Base-by-base conservation (phyloP, 2,113 vertebrate species). In the Smithornis capensis region DNA sequence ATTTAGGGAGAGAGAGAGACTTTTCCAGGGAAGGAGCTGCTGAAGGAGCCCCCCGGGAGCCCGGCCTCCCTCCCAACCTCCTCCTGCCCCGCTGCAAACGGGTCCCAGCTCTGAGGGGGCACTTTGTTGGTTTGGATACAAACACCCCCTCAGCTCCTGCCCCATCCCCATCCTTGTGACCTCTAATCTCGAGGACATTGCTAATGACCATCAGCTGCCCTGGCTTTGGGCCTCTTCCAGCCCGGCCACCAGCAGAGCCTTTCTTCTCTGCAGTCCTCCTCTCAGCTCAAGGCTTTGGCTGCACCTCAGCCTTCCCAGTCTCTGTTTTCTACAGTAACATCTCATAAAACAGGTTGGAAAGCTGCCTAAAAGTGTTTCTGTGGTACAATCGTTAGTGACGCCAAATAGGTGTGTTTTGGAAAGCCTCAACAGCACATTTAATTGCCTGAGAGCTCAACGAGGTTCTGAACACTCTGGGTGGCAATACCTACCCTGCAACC, bases 41-140 rank as follows among this genome's bases (percentile, higher is more conserved):
- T 49, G 44, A 6, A 67, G 76, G 79, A 83, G 77, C 47, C 47
- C 65, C 0, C 6, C 1, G 3, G 47, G 67, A 83, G 22, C 70
- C 31, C 59, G 31, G 56, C 31, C n/a, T 52, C 28, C 8, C 25
- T 38, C 33, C 53, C 49, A 2, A 3, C 22, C 24, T 29, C 40
- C 84, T 25, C 25, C 87, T 77, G 57, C 31, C 68, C 55, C 9
- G 0, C n/a, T 27, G 33, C 40, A 28, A 25, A 12, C 0, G 14
- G 21, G 31, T 24, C 33, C 6, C 40, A 12, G 31, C 8, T 9
- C 69, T 2, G 19, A 4, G 23, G 0, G 5, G 52, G 40, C 0
- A 0, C 9, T 29, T 31, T 5, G 3, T 37, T 37, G 57, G 14
- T 25, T 49, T 35, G 63, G 45, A 31, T 1, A 5, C 10, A 5